phyloP scores from a whole-genome alignment of 2,797 vertebrate genomes.

The Molossus alvarezi region DNA sequence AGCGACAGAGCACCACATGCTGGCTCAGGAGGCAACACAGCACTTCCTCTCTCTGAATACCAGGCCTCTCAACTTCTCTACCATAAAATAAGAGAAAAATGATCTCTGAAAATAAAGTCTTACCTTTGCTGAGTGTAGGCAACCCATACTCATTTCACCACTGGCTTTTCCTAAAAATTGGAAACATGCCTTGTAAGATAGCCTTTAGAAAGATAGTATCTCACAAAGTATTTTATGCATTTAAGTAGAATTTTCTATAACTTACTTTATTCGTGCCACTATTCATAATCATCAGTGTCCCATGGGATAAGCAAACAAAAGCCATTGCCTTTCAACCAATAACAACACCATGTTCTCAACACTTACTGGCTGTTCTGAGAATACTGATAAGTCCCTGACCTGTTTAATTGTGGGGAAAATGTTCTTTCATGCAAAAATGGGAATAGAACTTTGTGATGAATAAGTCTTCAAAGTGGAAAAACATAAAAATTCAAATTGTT shows the following conservation, averaged over 20 bases:
- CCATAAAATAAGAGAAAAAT: background rate
- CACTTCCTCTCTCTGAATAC: background rate
- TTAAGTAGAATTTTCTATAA: constrained; percentile 35
- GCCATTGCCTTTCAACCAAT: background rate
- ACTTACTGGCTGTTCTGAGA: constrained; percentile 55
- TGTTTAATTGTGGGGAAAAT: background rate
- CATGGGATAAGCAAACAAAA: constrained; percentile 41
- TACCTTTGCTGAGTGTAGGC: background rate
- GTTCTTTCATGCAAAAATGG: constrained; percentile 12
- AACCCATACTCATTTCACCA: background rate
- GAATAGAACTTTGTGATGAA: constrained; percentile 20
- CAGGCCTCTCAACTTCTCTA: background rate
- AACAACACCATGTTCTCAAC: constrained; percentile 6
- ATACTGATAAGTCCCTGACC: background rate
- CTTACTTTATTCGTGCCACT: background rate
- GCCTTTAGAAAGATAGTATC: background rate
- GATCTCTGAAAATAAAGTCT: background rate
- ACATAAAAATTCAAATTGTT: background rate
- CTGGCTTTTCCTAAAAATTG: constrained; percentile 22
- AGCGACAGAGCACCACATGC: background rate
- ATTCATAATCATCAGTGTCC: constrained; percentile 42
- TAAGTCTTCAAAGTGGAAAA: constrained; percentile 43
- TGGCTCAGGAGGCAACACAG: rapidly evolving
- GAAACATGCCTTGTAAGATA: constrained; percentile 1
- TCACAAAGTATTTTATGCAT: background rate